Evolutionary conservation across 2,888 invertebrate species (phyloP), one percentile per base, ranked within the genome.

Genomic region (Epistrophella euchroma): DNA sequence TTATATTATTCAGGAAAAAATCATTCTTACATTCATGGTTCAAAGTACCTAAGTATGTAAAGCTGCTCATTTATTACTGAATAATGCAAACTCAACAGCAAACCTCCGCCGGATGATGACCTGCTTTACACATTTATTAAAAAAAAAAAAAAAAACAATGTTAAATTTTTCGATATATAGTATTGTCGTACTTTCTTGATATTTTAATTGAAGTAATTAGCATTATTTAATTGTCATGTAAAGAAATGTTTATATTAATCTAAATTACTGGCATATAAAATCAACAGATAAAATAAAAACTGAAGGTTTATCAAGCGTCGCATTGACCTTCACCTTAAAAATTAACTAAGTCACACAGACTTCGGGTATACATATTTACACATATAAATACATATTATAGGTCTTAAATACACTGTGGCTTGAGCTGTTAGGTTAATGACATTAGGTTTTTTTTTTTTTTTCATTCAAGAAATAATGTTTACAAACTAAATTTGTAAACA

Each of bases 281-380:
- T 32, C 9, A n/a, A 32, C 2, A 28, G 19, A 2, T 11, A 25
- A 5, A 6, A 22, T 13, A 13, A 28, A 25, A 13, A 11, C 13
- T 15, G 6, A 15, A 25, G 25, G 13, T 2, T 28, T 28, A 25
- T 52, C 52, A 52, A 25, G 28, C 7, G 15, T 17, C 5, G 10
- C 13, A 15, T 17, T 45, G 47, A 19, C 47, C 66, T 66, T 66
- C 9, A 66, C 66, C 66, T 47, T 47, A 45, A 47, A 66, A 28
- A 28, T 28, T 17, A 17, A 45, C 17, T n/a, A 19, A 17, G 6
- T n/a, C 0, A 55, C 11, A 7, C n/a, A 17, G 43, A 19, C 10
- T 19, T 17, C 0, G 3, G 9, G 17, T 47, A 47, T 19, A 40
- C 2, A 0, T 37, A 4, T 17, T 5, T 5, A 28, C 6, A 5